Evolutionary conservation across 1,140 invertebrate species (phyloP), one percentile per base, ranked within the genome.

Genomic region (Drosophila novamexicana): DNA sequence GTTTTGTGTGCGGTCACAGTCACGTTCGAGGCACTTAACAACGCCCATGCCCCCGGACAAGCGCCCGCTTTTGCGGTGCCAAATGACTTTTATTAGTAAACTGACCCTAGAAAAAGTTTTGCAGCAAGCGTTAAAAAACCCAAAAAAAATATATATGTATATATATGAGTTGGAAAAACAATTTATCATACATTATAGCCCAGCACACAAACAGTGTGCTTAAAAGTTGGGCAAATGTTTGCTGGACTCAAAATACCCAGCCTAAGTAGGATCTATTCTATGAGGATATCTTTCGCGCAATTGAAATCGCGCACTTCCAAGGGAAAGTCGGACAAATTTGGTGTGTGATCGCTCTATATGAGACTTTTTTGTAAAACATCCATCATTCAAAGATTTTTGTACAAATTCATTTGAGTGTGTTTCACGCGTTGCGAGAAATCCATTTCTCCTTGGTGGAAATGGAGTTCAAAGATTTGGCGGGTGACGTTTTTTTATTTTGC

Each of bases 71-170:
- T 32, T 71, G 75, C 56, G 66, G 72, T 73, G 56, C 76, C 63
- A 69, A 79, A 81, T 85, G 83, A 82, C 83, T 85, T 85, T 85
- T 85, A 85, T 85, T 86, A 71, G 82, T 85, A 70, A 88, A 88
- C 83, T 86, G 79, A 79, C 66, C 66, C 75, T 59, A 64, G 42
- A 49, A 65, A 66, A 61, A 12, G 16, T 47, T 53, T 36, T 37
- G n/a, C 32, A 53, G 50, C n/a, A 7, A 52, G n/a, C n/a, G 29
- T 34, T 37, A 47, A 47, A 47, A 61, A 18, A 16, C 29, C 6
- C 22, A 50, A 12, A 32, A 29, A 49, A 29, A 22, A 50, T 1
- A 18, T 5, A 29, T 29, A 29, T 29, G 0, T 29, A 29, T 29
- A 22, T 29, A 5, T 29, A 29, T 3, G 42, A 75, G 71, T 75